phyloP scores from a whole-genome alignment of 1,140 invertebrate genomes.

The Callitettix versicolor region DNA sequence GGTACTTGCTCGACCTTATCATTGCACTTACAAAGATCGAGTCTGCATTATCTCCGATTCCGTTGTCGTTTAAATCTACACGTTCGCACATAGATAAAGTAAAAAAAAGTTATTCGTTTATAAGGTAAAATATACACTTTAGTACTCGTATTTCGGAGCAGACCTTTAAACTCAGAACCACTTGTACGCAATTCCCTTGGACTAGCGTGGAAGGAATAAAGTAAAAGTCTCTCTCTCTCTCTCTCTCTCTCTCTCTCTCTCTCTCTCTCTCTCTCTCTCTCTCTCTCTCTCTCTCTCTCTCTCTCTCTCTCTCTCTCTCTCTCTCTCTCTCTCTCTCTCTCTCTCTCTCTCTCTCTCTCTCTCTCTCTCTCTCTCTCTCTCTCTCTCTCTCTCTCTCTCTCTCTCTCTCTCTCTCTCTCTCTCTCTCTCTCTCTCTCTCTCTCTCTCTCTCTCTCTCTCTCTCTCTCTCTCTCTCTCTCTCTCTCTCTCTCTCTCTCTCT shows the following conservation, averaged over 20 bases:
- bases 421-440: constrained; percentile 8
- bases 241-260: not conserved
- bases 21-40: no score
- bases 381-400: constrained; percentile 8
- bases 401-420: constrained; percentile 8
- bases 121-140: no score
- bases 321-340: not conserved
- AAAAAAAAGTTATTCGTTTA: no score
- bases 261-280: not conserved
- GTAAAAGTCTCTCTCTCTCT: not conserved
- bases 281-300: not conserved
- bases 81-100: no score
- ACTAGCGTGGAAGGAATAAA: no score
- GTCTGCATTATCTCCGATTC: no score
- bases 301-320: not conserved
- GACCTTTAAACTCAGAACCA: no score
- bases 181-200: no score
- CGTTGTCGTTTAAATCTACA: no score
- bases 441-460: constrained; percentile 8
- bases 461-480: constrained; percentile 8
- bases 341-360: not conserved
- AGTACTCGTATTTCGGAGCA: no score
- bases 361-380: constrained; percentile 8
- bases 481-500: no score
- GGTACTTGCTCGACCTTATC: no score